Conservation (phyloP, 1,140 invertebrate species). For the Vollenhovia emeryi region DNA sequence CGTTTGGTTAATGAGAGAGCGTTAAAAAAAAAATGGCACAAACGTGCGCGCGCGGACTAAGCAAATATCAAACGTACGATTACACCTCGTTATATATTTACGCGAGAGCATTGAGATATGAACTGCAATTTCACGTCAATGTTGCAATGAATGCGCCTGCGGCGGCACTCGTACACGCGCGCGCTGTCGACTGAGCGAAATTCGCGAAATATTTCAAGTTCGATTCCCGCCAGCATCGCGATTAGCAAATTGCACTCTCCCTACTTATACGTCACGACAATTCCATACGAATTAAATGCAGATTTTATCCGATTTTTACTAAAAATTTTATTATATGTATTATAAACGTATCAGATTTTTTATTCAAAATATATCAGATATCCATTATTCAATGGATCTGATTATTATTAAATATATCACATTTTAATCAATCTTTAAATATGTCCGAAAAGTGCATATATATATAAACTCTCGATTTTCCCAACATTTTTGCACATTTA, state of each 20-base stretch:
- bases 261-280: slow-evolving; percentile 24
- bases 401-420: no score
- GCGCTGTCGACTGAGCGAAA: slow-evolving; percentile 4
- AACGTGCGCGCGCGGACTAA: neutral
- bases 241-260: slow-evolving; percentile 42
- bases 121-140: slow-evolving; percentile 55
- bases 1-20: slow-evolving; percentile 8
- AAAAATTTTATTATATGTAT: no score
- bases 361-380: no score
- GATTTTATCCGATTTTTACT: neutral
- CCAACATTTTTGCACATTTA: neutral
- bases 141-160: slow-evolving; percentile 38
- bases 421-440: no score
- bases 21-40: slow-evolving; percentile 34
- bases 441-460: neutral
- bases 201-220: slow-evolving; percentile 57
- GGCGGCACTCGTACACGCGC: slow-evolving; percentile 16
- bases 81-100: slow-evolving; percentile 47
- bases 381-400: no score
- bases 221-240: slow-evolving; percentile 4
- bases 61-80: slow-evolving; percentile 30
- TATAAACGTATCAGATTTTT: no score
- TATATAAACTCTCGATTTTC: neutral
- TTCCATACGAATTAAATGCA: neutral
- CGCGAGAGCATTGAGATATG: slow-evolving; percentile 37